A percentile compares a stretch with the other conserved stretches of the same genome.
phyloP scores from a whole-genome alignment of 2,888 invertebrate genomes.

The Mantis religiosa region DNA sequence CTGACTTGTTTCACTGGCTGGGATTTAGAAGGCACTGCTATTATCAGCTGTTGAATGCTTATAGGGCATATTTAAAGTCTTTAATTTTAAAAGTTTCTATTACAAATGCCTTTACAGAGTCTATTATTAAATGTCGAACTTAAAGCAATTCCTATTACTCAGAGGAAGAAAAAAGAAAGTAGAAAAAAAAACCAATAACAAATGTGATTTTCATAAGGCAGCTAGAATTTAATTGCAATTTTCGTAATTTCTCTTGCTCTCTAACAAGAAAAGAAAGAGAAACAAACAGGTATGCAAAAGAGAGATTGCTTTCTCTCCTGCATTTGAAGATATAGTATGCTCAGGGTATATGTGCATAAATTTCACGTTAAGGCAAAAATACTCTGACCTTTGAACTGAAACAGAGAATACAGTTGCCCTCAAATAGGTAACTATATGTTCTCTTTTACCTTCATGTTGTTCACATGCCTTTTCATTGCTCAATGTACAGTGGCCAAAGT shows the following conservation, averaged over 20 bases:
- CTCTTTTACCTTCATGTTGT: background rate
- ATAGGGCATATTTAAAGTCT: background rate
- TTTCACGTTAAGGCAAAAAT: background rate
- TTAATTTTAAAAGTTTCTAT: background rate
- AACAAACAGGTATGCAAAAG: background rate
- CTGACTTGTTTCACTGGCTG: background rate
- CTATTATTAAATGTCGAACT: background rate
- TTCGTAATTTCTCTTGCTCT: background rate
- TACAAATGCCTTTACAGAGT: background rate
- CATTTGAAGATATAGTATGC: background rate
- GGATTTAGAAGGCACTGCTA: background rate
- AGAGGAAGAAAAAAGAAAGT: background rate
- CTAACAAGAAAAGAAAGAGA: background rate
- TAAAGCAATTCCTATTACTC: background rate
- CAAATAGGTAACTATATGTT: background rate
- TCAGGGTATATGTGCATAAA: background rate
- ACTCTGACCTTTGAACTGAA: background rate
- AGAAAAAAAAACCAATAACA: background rate
- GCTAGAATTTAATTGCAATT: background rate
- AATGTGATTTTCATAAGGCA: background rate
- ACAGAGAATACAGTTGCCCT: background rate
- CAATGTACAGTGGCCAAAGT: background rate
- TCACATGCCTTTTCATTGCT: slow-evolving; percentile 16
- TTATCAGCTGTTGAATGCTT: background rate
- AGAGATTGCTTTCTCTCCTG: background rate